Percentiles rank a stretch among this genome's conserved stretches.
These are phyloP conservation scores for Tipula helvola DNA, from an alignment of 2,888 invertebrate species.

Conservation along the genomic window DNA sequence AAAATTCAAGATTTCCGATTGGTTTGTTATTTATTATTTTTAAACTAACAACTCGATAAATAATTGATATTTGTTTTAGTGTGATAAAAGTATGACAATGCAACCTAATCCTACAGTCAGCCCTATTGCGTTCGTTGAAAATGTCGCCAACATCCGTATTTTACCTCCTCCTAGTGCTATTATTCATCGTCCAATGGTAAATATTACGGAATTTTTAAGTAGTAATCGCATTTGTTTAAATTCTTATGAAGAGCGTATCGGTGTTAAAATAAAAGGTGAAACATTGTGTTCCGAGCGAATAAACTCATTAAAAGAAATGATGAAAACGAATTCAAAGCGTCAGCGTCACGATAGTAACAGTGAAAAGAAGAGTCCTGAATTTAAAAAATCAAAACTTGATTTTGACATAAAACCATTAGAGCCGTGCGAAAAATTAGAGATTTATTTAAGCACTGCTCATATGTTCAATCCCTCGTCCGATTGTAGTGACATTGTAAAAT, in stretches of 20 bases:
- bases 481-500: neutral
- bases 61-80: slow-evolving; percentile 6
- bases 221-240: slow-evolving; percentile 66
- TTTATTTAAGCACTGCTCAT: neutral
- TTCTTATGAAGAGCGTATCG: slow-evolving; percentile 61
- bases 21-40: slow-evolving; percentile 14
- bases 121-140: neutral
- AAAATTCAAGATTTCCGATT: slow-evolving; percentile 38
- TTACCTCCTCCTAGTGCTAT: slow-evolving; percentile 46
- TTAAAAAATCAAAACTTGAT: slow-evolving; percentile 35
- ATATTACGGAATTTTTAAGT: slow-evolving; percentile 63
- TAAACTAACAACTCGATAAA: slow-evolving; percentile 38
- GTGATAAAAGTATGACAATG: slow-evolving; percentile 10
- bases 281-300: slow-evolving; percentile 26
- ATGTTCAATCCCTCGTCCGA: neutral
- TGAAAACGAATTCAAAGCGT: slow-evolving; percentile 29
- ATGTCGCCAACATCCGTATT: slow-evolving; percentile 29
- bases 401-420: neutral
- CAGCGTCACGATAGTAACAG: slow-evolving; percentile 46
- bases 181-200: slow-evolving; percentile 58
- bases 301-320: slow-evolving; percentile 18
- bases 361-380: slow-evolving; percentile 39
- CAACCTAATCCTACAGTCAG: neutral
- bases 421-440: neutral
- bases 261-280: slow-evolving; percentile 41